Evolutionary conservation across 1,140 invertebrate genomes (phyloP), one percentile per base, ranked within the genome.

Genomic region (Oryctes rhinoceros): DNA sequence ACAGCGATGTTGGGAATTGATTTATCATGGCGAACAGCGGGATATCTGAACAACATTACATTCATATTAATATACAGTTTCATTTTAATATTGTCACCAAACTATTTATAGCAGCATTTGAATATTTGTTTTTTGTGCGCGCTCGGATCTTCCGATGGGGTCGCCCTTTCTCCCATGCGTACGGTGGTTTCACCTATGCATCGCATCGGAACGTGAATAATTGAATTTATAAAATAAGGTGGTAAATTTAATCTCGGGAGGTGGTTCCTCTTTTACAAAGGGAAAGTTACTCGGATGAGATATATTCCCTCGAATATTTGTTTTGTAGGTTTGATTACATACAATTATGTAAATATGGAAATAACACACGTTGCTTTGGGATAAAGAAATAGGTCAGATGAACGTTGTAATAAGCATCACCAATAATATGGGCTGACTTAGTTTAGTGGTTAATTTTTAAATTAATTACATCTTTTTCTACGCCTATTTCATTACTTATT

Each of bases 11-110:
- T 83, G 85, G 85, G 83, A 87, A 87, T 87, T 87, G 85, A 87
- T 87, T 87, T 87, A 87, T 87, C 86, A 87, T 86, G 82, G 80
- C 76, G 79, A 78, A 67, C 85, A 80, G 81, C 84, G 81, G 85
- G 86, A 78, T n/a, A 83, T 59, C 83, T 79, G 78, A 77, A 82
- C 83, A 82, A 84, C 84, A 87, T 86, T 86, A 87, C 85, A 86
- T 84, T 85, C 83, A 81, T 86, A 86, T 86, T 87, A 87, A 87
- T 86, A 86, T 85, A 84, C 83, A 80, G 84, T 86, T 85, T 83
- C 82, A 86, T 87, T 87, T 86, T 87, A 87, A 87, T 87, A 87
- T 87, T 87, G 86, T 87, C 86, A 87, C 86, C 86, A 87, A 84
- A 81, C 81, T 87, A 87, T 86, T 86, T 86, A 86, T 87, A 85